A percentile compares a stretch with the other conserved stretches of the same genome.
Conservation (phyloP, 2,888 invertebrate genomes). For the Hartigia nigra region DNA sequence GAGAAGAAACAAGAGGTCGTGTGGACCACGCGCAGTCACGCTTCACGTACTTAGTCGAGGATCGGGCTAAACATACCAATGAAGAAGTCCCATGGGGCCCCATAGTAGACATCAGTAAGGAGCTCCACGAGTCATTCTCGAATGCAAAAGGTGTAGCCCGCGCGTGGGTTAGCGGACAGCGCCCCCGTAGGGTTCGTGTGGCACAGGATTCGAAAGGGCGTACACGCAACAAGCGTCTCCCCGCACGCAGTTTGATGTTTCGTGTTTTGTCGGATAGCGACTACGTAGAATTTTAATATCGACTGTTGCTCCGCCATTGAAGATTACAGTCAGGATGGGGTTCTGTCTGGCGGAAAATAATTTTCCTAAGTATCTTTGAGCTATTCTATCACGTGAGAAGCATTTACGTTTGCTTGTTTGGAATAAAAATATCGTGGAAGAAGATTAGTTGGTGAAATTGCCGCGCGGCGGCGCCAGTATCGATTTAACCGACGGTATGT, state of each 20-base stretch:
- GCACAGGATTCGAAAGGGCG: neutral
- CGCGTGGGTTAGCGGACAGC: constrained; percentile 48
- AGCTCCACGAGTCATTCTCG: constrained; percentile 30
- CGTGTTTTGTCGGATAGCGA: neutral
- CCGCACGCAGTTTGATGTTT: neutral
- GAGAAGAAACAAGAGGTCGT: constrained; percentile 31
- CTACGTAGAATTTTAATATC: neutral
- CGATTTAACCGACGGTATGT: neutral
- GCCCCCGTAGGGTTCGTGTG: constrained; percentile 6
- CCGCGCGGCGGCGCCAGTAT: constrained; percentile 20
- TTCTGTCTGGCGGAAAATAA: neutral
- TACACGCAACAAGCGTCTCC: neutral
- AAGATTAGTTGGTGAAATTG: neutral
- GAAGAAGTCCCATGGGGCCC: constrained; percentile 32
- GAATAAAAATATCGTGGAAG: neutral
- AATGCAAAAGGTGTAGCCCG: constrained; percentile 49
- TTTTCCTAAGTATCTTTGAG: neutral
- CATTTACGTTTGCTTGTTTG: no score
- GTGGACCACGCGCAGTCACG: constrained; percentile 38
- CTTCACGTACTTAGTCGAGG: constrained; percentile 30
- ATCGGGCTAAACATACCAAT: constrained; percentile 46
- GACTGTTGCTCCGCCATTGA: neutral
- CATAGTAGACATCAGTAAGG: neutral
- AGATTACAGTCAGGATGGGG: neutral
- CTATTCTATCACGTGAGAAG: neutral